Evolutionary conservation across 64 coral and sea anemone genomes (phyloP), one percentile per base, ranked within the genome.

Genomic region (Porites australiensis): DNA sequence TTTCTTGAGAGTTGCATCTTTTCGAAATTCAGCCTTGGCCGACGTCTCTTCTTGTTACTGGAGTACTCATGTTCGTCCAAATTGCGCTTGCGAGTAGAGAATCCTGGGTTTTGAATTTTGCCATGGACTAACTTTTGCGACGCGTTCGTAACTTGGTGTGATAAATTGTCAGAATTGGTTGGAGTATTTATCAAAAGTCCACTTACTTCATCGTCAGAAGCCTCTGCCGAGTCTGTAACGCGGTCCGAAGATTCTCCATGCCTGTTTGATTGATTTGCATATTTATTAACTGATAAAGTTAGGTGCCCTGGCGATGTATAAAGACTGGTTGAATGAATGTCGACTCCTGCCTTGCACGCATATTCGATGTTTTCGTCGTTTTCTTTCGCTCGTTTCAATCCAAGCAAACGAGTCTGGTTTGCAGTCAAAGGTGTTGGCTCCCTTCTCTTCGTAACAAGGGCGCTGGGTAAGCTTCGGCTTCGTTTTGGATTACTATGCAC

Each of bases 1-100:
- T 80, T 87, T 64, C 69, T 86, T 5, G 91, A 93, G 21, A 75
- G 91, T 7, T 77, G 73, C 71, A 93, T 85, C 70, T 93, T 93
- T 8, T 93, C 81, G 62, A 93, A 93, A 68, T 93, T 83, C 0
- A 93, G 82, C 23, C 82, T 77, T 3, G 91, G 91, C 46, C 91
- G 73, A 19, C 71, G 91, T 69, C 91, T 83, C 71, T 93, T 93
- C 48, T 65, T 81, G 62, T 87, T n/a, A 73, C 70, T 79, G 10
- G 58, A 2, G 54, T 65, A 79, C 55, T 93, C 91, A 13, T 77
- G 69, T 79, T 70, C 91, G 13, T 93, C 91, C 76, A 93, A 65
- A 68, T 74, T 87, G 8, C 91, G 91, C 49, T 93, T 93, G 14
- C 72, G 72, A 27, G 82, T 8, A 21, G 72, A 54, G 16, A 65